Evolutionary conservation across 2,888 invertebrate genomes (phyloP), one percentile per base, ranked within the genome.

Genomic region (Aquatica leii): DNA sequence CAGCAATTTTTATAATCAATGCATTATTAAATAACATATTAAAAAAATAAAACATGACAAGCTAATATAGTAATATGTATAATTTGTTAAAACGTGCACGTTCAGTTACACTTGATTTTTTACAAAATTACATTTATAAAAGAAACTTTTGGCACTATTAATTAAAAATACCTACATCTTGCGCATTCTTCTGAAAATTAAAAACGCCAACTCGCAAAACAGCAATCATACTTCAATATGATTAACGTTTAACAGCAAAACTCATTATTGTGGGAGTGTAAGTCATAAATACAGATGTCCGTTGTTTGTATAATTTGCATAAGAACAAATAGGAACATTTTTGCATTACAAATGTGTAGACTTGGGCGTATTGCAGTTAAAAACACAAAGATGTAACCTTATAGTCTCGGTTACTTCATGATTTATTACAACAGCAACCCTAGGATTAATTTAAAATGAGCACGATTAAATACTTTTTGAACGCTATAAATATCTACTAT

Each of bases 311-410:
- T 59, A 63, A 63, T 63, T 63, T 63, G 50, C 63, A 63, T 59
- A 56, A 59, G 59, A 63, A 58, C 59, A 63, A 63, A 63, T 59
- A 58, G 54, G 58, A 48, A 59, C 49, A 63, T 59, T 63, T 63
- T 63, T 63, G 63, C 63, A 63, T 63, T 63, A 63, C 63, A 63
- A 59, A 63, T 63, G 43, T 55, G 54, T 49, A 58, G 59, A 59
- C 59, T 53, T 63, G 59, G 63, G 54, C 54, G 58, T 53, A 54
- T 54, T 59, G 54, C 41, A 40, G 21, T 46, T 41, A 35, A 54
- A 63, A 40, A 49, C 58, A 58, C 14, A 31, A 50, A 41, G 57
- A 62, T 41, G 57, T 57, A 57, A 40, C 50, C 51, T 43, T 34
- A 20, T 2, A 9, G 57, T 37, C 57, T 50, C 35, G 9, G 15